These are phyloP conservation scores for Shargacucullia verbasci DNA, from an alignment of 2,888 invertebrate species.

Conservation along the genomic window DNA sequence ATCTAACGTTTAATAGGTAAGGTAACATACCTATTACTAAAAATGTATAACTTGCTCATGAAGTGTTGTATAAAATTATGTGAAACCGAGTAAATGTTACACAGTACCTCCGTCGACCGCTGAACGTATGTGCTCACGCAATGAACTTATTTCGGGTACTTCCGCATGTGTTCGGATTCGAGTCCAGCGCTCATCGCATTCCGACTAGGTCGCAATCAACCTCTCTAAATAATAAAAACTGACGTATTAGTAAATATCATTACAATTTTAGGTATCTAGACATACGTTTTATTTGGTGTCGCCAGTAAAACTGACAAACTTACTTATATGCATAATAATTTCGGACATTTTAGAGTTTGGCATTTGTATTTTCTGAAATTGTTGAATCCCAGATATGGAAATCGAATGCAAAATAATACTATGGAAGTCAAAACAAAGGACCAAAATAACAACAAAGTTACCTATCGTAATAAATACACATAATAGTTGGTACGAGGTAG, in stretches of 20 bases:
- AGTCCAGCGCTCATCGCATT: slow-evolving; percentile 76
- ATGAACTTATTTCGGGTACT: slow-evolving; percentile 85
- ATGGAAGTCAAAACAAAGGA: neutral
- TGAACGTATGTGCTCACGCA: slow-evolving; percentile 70
- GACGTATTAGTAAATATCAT: neutral
- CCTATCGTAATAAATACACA: slow-evolving; percentile 4
- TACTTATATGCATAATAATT: too few relatives aligned
- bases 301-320: too few relatives aligned
- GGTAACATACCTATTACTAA: too few relatives aligned
- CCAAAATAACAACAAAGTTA: slow-evolving; percentile 20
- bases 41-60: neutral
- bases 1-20: too few relatives aligned
- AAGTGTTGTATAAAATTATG: neutral
- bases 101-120: slow-evolving; percentile 31
- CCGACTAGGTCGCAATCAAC: slow-evolving; percentile 67
- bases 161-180: slow-evolving; percentile 80
- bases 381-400: too few relatives aligned
- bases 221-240: slow-evolving; percentile 41
- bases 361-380: too few relatives aligned
- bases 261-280: neutral
- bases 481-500: slow-evolving; percentile 24
- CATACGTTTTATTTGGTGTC: too few relatives aligned
- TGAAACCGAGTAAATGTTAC: slow-evolving; percentile 2
- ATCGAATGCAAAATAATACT: too few relatives aligned
- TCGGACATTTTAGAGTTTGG: too few relatives aligned